These are phyloP conservation scores for Cottoperca gobio DNA, from an alignment of 2,797 vertebrate species.

Conservation along the genomic window DNA sequence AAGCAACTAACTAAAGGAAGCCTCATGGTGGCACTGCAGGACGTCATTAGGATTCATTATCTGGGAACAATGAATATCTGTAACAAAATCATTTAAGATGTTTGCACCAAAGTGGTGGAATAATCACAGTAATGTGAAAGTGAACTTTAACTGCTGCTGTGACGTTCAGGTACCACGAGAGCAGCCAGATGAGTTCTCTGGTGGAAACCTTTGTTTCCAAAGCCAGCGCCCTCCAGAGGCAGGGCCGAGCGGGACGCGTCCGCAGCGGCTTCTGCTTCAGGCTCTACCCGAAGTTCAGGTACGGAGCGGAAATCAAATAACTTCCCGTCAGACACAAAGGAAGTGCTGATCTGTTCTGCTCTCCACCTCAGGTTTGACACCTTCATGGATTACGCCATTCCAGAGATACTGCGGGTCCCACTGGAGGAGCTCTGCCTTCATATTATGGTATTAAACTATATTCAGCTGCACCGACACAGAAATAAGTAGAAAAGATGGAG, in stretches of 20 bases:
- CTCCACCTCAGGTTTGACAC: slow-evolving; percentile 87
- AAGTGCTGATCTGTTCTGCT: not conserved
- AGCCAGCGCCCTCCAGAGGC: slow-evolving; percentile 96
- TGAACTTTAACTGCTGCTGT: slow-evolving; percentile 1
- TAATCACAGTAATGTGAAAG: not conserved
- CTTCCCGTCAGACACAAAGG: not conserved
- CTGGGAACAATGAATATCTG: not conserved
- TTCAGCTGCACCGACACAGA: not conserved
- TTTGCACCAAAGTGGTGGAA: not conserved
- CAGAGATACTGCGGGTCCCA: slow-evolving; percentile 97
- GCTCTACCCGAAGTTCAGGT: slow-evolving; percentile 94
- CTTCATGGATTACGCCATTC: slow-evolving; percentile 95
- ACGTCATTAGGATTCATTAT: not conserved
- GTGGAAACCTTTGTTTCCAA: slow-evolving; percentile 98
- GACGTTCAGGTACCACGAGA: slow-evolving; percentile 92
- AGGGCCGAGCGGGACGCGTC: slow-evolving; percentile 95
- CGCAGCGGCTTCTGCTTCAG: slow-evolving; percentile 94
- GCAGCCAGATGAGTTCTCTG: slow-evolving; percentile 98
- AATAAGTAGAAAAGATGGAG: too few relatives aligned
- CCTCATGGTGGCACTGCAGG: not conserved
- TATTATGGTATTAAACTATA: slow-evolving; percentile 89
- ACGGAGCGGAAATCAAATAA: slow-evolving; percentile 15
- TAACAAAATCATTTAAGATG: too few relatives aligned
- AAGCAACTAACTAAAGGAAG: too few relatives aligned
- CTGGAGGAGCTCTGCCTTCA: slow-evolving; percentile 98